Base-by-base conservation (phyloP, 2,797 vertebrate species). In the Florisuga fusca region DNA sequence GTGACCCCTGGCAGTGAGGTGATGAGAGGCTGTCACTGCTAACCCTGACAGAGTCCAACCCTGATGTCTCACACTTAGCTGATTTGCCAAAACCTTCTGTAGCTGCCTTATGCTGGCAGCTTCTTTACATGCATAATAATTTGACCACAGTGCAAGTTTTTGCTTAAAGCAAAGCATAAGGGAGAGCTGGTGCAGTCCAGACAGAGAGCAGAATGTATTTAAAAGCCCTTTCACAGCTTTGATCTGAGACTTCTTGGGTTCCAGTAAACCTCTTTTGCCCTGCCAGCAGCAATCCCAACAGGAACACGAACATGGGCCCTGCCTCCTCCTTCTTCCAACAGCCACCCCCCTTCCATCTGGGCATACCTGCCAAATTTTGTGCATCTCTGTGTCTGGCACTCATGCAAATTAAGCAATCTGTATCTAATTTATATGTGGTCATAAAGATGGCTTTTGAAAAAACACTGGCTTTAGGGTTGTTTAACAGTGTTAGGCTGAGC, bases 341-440 rank as follows among this genome's bases (percentile, higher is more conserved):
- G 17, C 69, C 72, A 46, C 34, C 50, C 34, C 11, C 45, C 71
- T 80, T 33, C 13, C 0, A 12, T 86, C 94, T 93, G 76, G 87
- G 69, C 27, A 41, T 64, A 92, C 91, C 83, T 93, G 91, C 55
- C 91, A 90, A 94, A 76, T 43, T 82, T 54, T 54, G 45, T 33
- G 50, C 87, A 94, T 63, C 89, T 88, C 74, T 81, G 19, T 87
- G 94, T 94, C 94, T 96, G 77, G 85, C 89, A 95, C 80, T 53
- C 86, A 94, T 96, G 95, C 92, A 97, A 96, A 96, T 88, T 53
- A 84, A 86, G 33, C 69, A 88, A 94, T 92, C 72, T 92, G 74
- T 90, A 93, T 73, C 69, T 94, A 91, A 84, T 84, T 86, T 89
- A 73, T 72, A 84, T 67, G 62, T 63, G 82, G 73, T 71, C 69